Conservation (phyloP, 2,888 invertebrate genomes). For the Acronicta aceris region DNA sequence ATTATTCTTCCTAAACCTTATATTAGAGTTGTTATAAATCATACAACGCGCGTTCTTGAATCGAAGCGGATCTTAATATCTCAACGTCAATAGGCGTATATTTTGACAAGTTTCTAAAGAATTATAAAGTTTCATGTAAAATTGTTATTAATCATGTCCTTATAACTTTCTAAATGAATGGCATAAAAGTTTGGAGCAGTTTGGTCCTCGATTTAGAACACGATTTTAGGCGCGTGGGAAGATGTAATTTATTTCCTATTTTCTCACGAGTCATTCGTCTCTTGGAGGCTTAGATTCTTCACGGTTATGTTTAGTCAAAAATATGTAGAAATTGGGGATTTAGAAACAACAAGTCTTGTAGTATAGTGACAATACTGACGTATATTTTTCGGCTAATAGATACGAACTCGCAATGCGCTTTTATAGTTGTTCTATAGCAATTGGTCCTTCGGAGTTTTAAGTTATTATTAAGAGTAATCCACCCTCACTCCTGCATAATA, state of each 20-base stretch:
- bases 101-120: conserved; percentile 29
- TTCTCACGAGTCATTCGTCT: conserved; percentile 24
- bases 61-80: neutral
- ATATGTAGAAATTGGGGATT: neutral
- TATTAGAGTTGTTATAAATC: too few relatives aligned
- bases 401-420: too few relatives aligned
- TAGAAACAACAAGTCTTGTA: too few relatives aligned
- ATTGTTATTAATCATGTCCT: conserved; percentile 43
- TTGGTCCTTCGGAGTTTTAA: too few relatives aligned
- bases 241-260: conserved; percentile 28
- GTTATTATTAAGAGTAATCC: too few relatives aligned
- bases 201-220: conserved; percentile 20
- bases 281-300: neutral
- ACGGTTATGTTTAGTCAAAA: neutral
- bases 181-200: conserved; percentile 38
- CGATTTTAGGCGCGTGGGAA: conserved; percentile 28
- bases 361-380: too few relatives aligned
- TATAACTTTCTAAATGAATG: conserved; percentile 44
- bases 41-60: neutral
- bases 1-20: too few relatives aligned
- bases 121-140: conserved; percentile 32
- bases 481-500: too few relatives aligned
- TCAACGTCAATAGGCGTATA: conserved; percentile 1
- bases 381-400: too few relatives aligned
- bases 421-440: too few relatives aligned